Evolutionary conservation across 2,113 vertebrate genomes (phyloP), one percentile per base, ranked within the genome.

Genomic region (Menura novaehollandiae): DNA sequence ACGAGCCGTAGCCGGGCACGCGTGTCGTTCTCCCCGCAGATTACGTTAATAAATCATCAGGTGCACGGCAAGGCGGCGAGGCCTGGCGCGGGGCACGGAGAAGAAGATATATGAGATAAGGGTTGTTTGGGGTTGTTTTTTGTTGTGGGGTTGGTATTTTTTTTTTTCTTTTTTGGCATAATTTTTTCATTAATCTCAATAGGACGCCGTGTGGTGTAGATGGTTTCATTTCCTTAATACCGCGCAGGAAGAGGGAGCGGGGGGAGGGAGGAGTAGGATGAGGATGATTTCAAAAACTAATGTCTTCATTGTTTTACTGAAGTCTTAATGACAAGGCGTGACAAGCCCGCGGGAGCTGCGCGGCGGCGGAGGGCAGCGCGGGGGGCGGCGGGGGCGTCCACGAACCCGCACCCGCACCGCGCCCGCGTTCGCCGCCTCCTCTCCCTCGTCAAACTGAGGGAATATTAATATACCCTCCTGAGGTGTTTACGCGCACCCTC

Each of bases 131-230:
- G 6, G 32, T 7, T 60, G 47, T 1, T 5, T 9, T 23, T 97
- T 98, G 81, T 97, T 97, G 96, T 4, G 37, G 17, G 17, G 6
- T 44, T 37, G 35, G 6, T n/a, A 9, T 46, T 16, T 39, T 23
- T 30, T 23, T 30, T 55, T 20, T 52, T 23, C 15, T 4, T 33
- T 63, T 75, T 49, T 27, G 98, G 98, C 98, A 98, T 99, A 97
- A 98, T 99, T 98, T 99, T 99, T 98, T 98, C 98, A 99, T 99
- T 99, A 98, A 99, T 99, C 98, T 98, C 98, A 98, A 98, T 99
- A 98, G 98, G 98, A 98, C 98, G 98, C 98, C 98, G 97, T 97
- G 98, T 97, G 98, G 98, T 97, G 98, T 92, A 96, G 98, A 98
- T 98, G 98, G 98, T 98, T 99, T 98, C 98, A 98, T 98, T 98